phyloP scores from a whole-genome alignment of 1,140 invertebrate species.

The Solenopsis invicta region DNA sequence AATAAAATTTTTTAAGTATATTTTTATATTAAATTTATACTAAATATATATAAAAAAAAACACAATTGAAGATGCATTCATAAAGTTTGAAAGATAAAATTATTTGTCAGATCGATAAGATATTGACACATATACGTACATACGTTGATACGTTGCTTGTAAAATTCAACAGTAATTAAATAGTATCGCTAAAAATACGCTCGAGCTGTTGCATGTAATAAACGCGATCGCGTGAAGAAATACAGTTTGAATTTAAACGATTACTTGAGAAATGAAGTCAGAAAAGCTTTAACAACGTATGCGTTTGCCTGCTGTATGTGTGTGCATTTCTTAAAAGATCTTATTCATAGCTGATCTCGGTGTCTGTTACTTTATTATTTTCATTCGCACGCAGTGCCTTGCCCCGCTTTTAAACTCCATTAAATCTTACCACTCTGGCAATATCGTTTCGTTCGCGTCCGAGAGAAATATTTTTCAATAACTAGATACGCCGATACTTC shows the following conservation, averaged over 20 bases:
- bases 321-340: neutral
- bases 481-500: conserved; percentile 29
- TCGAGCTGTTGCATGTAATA: conserved; percentile 35
- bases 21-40: neutral
- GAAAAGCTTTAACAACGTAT: neutral
- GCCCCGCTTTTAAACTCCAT: conserved; percentile 41
- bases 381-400: conserved; percentile 13
- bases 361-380: conserved; percentile 66
- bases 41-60: neutral
- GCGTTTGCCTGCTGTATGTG: neutral
- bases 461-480: conserved; percentile 49
- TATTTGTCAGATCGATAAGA: conserved; percentile 49
- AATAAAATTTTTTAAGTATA: neutral
- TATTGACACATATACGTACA: neutral
- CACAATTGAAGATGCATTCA: neutral
- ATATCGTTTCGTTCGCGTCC: neutral
- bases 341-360: conserved; percentile 53
- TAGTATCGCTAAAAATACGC: neutral
- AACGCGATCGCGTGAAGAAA: conserved; percentile 21
- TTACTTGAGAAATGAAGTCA: conserved; percentile 49
- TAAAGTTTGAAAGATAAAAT: conserved; percentile 17
- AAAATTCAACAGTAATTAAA: conserved; percentile 42
- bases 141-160: conserved; percentile 35
- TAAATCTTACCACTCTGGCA: conserved; percentile 35
- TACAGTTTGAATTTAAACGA: conserved; percentile 56